A percentile compares a stretch with the other conserved stretches of the same genome.
Conservation (phyloP, 2,113 vertebrate genomes). For the Montifringilla adamsi region DNA sequence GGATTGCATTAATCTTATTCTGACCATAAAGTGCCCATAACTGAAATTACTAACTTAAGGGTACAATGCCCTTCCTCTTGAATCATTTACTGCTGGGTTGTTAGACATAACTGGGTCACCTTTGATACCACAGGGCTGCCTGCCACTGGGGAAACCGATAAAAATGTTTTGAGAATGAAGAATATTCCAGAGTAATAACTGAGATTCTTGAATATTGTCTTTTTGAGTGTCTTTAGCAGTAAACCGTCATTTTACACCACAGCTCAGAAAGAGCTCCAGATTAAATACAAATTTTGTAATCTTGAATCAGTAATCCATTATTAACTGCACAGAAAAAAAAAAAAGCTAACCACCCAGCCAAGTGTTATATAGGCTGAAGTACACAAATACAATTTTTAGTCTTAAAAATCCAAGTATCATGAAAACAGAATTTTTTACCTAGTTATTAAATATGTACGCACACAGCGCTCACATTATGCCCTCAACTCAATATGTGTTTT, state of each 20-base stretch:
- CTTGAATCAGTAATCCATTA: background rate
- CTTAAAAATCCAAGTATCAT: background rate
- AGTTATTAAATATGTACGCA: fast-evolving
- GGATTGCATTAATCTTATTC: slow-evolving; percentile 56
- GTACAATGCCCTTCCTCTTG: slow-evolving; percentile 65
- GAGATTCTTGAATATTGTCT: background rate
- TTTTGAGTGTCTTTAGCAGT: background rate
- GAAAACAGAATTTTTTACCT: background rate
- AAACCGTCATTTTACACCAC: background rate
- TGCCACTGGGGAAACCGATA: background rate
- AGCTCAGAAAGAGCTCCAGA: background rate
- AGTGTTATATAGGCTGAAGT: background rate
- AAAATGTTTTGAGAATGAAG: background rate
- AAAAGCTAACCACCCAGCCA: background rate
- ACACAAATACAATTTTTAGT: background rate
- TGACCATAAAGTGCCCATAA: slow-evolving; percentile 59
- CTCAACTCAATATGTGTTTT: fast-evolving
- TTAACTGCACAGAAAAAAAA: background rate
- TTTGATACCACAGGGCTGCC: slow-evolving; percentile 61
- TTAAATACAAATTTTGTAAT: background rate
- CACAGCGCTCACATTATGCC: fast-evolving
- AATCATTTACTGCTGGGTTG: slow-evolving; percentile 67
- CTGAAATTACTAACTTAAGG: slow-evolving; percentile 58
- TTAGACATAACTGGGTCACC: slow-evolving; percentile 57
- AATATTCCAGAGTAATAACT: slow-evolving; percentile 10